Percentiles rank a stretch among this genome's conserved stretches.
Evolutionary conservation across 2,113 vertebrate genomes (phyloP).

Genomic region (Phaethon lepturus): DNA sequence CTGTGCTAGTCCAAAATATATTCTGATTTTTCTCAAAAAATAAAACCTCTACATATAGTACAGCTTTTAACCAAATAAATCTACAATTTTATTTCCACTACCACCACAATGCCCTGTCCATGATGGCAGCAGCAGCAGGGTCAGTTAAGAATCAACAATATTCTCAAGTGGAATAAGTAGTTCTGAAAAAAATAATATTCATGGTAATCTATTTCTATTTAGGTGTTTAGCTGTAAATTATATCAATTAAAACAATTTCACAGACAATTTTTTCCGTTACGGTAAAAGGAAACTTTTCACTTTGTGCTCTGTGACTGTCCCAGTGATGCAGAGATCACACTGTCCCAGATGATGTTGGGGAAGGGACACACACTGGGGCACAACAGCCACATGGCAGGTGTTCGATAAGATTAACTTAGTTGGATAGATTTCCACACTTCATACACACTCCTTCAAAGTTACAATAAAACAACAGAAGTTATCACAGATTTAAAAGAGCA

Average conservation of each 20-base stretch:
- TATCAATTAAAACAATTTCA: background rate
- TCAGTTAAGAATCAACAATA: background rate
- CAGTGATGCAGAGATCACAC: background rate
- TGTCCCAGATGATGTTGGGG: background rate
- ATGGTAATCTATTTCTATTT: background rate
- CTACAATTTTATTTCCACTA: background rate
- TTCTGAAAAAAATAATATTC: background rate
- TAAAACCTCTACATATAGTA: background rate
- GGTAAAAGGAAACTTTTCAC: background rate
- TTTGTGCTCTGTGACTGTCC: background rate
- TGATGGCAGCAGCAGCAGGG: background rate
- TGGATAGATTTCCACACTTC: background rate
- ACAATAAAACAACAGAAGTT: background rate
- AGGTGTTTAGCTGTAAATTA: background rate
- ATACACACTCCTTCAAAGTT: background rate
- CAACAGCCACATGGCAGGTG: background rate
- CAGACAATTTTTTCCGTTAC: background rate
- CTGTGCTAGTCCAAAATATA: background rate
- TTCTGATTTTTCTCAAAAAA: background rate
- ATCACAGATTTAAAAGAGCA: background rate
- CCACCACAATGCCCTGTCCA: accelerated
- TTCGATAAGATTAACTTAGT: background rate
- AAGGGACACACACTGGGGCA: background rate
- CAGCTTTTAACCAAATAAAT: background rate
- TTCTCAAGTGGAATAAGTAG: background rate